Base-by-base conservation (phyloP, 2,888 invertebrate genomes). In the Oasisia sp. region DNA sequence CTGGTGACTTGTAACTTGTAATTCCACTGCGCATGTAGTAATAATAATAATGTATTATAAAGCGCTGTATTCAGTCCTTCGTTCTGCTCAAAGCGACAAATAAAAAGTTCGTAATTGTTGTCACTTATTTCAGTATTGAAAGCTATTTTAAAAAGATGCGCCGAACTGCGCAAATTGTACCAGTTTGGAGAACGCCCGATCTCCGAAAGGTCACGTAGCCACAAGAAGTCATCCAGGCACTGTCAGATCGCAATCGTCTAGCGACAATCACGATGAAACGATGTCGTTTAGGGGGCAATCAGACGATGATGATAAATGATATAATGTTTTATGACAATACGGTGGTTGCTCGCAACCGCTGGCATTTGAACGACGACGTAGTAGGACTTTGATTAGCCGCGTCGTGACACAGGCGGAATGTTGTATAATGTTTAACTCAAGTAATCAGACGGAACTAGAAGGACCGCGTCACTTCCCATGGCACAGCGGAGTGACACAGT, bases 201-300 rank as follows among this genome's bases (percentile, higher is more conserved):
- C 14, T 9, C 50, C 9, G 50, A 9, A 50, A 14, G 50, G 14
- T 50, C 14, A 50, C 14, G 14, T 50, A 50, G 14, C 50, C 38
- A 38, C 4, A 38, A 38, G 56, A 56, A 1, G 19, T 11, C 56
- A 74, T 27, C 74, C 5, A n/a, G 27, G 27, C 74, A 12, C 74
- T 27, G n/a, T 4, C 27, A 74, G 74, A 27, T 74, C 27, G 27
- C 27, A 74, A 19, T 74, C n/a, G 14, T 74, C 4, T n/a, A 27
- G 74, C 74, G 19, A 74, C 27, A 74, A 74, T 74, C 74, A 74
- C 74, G n/a, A 74, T 74, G 74, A 74, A 74, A 74, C 74, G 74
- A 74, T 74, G 74, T n/a, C 74, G 27, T 19, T 74, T 74, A 27
- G 3, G 74, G 38, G 19, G 74, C 74, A 74, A 74, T 74, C 74